Percentiles rank a stretch among this genome's conserved stretches.
These are phyloP conservation scores for Drosophila teissieri DNA, from an alignment of 1,140 invertebrate species.

Conservation along the genomic window DNA sequence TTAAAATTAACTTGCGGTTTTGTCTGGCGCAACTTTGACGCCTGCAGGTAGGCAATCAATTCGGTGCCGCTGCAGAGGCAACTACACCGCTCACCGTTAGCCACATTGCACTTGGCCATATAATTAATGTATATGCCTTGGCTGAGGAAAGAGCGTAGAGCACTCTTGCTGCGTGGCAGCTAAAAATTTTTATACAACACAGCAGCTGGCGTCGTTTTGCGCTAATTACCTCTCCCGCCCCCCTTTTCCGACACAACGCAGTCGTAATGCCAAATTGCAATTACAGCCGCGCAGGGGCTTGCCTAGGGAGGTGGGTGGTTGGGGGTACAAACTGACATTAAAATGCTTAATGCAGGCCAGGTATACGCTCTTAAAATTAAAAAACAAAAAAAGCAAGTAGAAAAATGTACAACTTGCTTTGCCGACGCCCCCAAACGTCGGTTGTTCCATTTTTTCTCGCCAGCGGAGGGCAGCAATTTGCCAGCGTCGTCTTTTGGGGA, in stretches of 20 bases:
- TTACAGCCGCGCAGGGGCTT: slow-evolving; percentile 53
- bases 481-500: slow-evolving; percentile 37
- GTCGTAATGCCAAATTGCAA: slow-evolving; percentile 80
- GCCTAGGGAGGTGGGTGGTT: not conserved
- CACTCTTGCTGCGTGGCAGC: slow-evolving; percentile 58
- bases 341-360: slow-evolving; percentile 80
- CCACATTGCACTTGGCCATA: slow-evolving; percentile 70
- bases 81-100: not conserved
- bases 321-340: slow-evolving; percentile 67
- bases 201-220: slow-evolving; percentile 75
- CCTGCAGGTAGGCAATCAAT: slow-evolving; percentile 81
- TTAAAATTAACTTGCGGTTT: slow-evolving; percentile 81
- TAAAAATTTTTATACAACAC: slow-evolving; percentile 74
- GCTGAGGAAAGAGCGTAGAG: slow-evolving; percentile 34
- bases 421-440: not conserved
- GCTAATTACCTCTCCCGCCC: slow-evolving; percentile 63
- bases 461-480: slow-evolving; percentile 39
- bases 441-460: slow-evolving; percentile 4
- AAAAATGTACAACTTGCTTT: slow-evolving; percentile 53
- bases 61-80: slow-evolving; percentile 24
- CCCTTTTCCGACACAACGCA: slow-evolving; percentile 14
- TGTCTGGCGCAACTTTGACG: slow-evolving; percentile 77
- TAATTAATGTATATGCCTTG: slow-evolving; percentile 74
- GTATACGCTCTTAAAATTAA: slow-evolving; percentile 66
- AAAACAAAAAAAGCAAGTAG: slow-evolving; percentile 21